These are phyloP conservation scores for Xylophagus ater DNA, from an alignment of 2,888 invertebrate genomes.

Conservation along the genomic window DNA sequence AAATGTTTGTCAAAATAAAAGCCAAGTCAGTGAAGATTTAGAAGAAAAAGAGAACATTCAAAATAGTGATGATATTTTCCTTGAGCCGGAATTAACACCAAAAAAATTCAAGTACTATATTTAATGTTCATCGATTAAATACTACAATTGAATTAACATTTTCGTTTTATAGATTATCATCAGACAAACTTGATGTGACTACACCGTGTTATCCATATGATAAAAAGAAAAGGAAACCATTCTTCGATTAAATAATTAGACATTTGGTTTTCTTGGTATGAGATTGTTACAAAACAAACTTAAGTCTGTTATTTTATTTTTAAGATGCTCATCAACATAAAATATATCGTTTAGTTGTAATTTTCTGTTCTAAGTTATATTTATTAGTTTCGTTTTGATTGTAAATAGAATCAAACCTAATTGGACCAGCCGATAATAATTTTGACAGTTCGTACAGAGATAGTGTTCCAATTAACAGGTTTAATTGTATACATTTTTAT, in stretches of 20 bases:
- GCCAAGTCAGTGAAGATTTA: conserved; percentile 7
- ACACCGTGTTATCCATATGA: conserved; percentile 14
- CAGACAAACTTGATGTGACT: conserved; percentile 6
- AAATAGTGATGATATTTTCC: background rate
- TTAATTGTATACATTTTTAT: too few species aligned
- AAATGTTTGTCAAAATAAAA: conserved; percentile 37
- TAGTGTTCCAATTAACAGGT: too few species aligned
- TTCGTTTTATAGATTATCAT: conserved; percentile 7
- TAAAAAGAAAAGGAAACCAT: conserved; percentile 12
- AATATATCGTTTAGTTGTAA: too few species aligned
- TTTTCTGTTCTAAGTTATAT: too few species aligned
- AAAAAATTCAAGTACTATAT: conserved; percentile 4
- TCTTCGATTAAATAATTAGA: conserved; percentile 4
- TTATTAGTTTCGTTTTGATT: too few species aligned
- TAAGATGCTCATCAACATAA: too few species aligned
- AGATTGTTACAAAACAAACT: too few species aligned
- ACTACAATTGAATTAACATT: background rate
- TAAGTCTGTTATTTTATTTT: too few species aligned
- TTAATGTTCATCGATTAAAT: background rate
- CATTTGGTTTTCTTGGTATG: too few species aligned
- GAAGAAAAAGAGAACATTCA: conserved; percentile 4
- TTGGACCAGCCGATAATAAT: too few species aligned
- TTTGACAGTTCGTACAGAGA: too few species aligned
- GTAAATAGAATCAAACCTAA: too few species aligned
- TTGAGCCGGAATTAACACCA: conserved; percentile 4